Evolutionary conservation across 2,888 invertebrate genomes (phyloP), one percentile per base, ranked within the genome.

Genomic region (Dynastes maya): DNA sequence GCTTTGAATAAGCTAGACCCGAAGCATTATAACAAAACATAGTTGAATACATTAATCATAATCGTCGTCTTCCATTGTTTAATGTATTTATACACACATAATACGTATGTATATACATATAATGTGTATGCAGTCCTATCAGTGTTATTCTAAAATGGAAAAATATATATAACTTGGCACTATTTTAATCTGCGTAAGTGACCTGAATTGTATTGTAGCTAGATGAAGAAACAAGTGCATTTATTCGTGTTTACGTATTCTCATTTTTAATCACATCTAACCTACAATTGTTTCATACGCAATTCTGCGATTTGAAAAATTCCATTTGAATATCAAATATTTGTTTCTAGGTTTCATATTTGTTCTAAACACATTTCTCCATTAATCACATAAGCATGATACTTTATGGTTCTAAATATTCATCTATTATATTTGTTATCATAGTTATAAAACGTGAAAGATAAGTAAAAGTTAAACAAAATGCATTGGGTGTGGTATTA

Each of bases 131-230:
- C 51, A 68, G 45, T 45, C 27, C 40, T 74, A 74, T 74, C 72
- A 74, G 27, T 61, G 45, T 61, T 37, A 61, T 61, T 74, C 27
- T 61, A 29, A 45, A 55, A 61, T 22, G 55, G 61, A 74, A 74
- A 61, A 61, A 74, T 45, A 49, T 68, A 45, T 51, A 74, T 74
- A 61, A 61, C 61, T 74, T 61, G 63, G 61, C 72, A 74, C 72
- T 61, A 74, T 61, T 74, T 61, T 61, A 74, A 74, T 74, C 72
- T 74, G 61, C 61, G 58, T 74, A 74, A 61, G 11, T 74, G 72
- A 74, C 72, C 61, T 61, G 49, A 74, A 55, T 74, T 22, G 45
- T n/a, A 55, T 74, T 22, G 45, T n/a, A 13, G 27, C 45, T 68
- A 68, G 49, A 45, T 67, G 45, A 67, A 68, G 68, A 68, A 68